Evolutionary conservation across 2,797 vertebrate genomes (phyloP), one percentile per base, ranked within the genome.

Genomic region (Molossus molossus): DNA sequence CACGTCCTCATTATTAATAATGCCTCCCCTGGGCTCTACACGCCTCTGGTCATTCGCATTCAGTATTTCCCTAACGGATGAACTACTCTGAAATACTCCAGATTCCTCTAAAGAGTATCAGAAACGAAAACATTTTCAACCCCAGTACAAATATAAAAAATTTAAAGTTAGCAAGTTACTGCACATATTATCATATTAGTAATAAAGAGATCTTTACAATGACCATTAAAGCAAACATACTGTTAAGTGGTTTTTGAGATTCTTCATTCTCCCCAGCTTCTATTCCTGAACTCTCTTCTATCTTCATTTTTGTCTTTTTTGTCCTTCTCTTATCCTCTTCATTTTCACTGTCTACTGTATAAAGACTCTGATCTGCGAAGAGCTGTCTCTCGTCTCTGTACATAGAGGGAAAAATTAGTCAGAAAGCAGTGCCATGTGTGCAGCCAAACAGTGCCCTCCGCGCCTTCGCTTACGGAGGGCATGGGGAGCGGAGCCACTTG

Each of bases 341-440:
- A 86, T 98, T 98, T 97, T 99, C 98, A 80, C 98, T 98, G 97
- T 99, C 96, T 92, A 98, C 98, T 97, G 99, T 97, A 98, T 98
- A 98, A 27, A 99, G 98, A 95, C 98, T 99, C 94, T 98, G 98
- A 97, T 98, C 99, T 76, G 97, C 96, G 73, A 98, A 98, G 0
- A 98, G 98, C 17, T 98, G 98, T 97, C 99, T 98, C 92, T 99
- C 97, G 97, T 99, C 99, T 98, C 99, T 99, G 98, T 94, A 60
- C 89, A 95, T 79, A 50, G 50, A 48, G 73, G 82, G 67, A 55
- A 72, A 55, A 95, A 89, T n/a, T 62, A 67, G 83, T 96, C 48
- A 96, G 79, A 83, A 95, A 72, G 65, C 0, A 86, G 11, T 15
- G 3, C 17, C 27, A 67, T 37, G 17, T 37, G 33, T 18, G 45